Conservation (phyloP, 2,888 invertebrate species). For the Aplocera efformata region DNA sequence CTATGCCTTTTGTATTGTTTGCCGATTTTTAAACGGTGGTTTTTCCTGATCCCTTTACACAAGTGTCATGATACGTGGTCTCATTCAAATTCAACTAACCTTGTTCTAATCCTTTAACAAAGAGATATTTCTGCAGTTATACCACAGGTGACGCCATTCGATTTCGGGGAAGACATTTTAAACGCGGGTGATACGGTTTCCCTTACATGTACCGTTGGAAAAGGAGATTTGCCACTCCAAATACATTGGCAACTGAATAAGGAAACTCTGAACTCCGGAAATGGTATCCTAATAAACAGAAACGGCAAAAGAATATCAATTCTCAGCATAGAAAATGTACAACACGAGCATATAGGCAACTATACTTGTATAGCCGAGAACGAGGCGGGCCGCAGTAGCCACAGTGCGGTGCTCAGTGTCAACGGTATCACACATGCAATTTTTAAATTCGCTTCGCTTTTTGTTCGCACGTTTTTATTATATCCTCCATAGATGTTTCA, state of each 20-base stretch:
- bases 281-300: conserved; percentile 81
- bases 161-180: conserved; percentile 86
- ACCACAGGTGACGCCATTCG: conserved; percentile 89
- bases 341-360: conserved; percentile 81
- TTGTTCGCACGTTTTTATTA: conserved; percentile 25
- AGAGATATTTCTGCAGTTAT: conserved; percentile 75
- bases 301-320: conserved; percentile 84
- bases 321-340: conserved; percentile 82
- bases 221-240: conserved; percentile 85
- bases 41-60: neutral
- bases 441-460: conserved; percentile 41
- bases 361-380: conserved; percentile 84
- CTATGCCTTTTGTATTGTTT: conserved; percentile 13
- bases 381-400: conserved; percentile 82
- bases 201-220: conserved; percentile 84
- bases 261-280: conserved; percentile 66
- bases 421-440: conserved; percentile 78
- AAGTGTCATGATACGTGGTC: conserved; percentile 5
- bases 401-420: conserved; percentile 83
- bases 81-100: conserved; percentile 6
- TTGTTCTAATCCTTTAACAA: conserved; percentile 10
- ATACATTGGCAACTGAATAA: conserved; percentile 87
- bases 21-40: conserved; percentile 1
- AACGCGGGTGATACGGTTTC: conserved; percentile 88
- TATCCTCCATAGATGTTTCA: conserved; percentile 28